phyloP scores from a whole-genome alignment of 1,140 invertebrate species.

The Nixonia krombeini region DNA sequence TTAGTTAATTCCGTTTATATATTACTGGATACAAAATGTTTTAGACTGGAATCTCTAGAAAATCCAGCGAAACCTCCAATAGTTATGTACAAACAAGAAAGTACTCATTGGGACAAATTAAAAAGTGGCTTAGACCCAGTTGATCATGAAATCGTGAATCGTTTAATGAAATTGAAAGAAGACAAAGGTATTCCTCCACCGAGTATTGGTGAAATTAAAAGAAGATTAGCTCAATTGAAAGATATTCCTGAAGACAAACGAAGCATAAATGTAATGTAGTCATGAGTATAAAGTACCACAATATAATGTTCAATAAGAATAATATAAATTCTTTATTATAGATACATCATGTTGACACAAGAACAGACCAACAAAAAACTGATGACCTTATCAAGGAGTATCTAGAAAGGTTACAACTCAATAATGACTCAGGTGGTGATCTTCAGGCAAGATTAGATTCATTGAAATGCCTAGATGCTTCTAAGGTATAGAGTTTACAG shows the following conservation, averaged over 20 bases:
- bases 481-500: conserved; percentile 36
- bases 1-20: background rate
- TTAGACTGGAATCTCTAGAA: conserved; percentile 61
- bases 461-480: conserved; percentile 49
- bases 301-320: background rate
- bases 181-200: conserved; percentile 50
- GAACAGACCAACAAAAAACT: conserved; percentile 61
- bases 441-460: conserved; percentile 50
- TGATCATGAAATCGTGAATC: conserved; percentile 64
- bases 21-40: conserved; percentile 2
- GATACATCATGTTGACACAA: conserved; percentile 57
- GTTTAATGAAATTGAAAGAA: conserved; percentile 63
- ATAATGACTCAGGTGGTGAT: conserved; percentile 38
- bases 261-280: conserved; percentile 44
- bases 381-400: conserved; percentile 65
- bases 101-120: conserved; percentile 58
- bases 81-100: conserved; percentile 58
- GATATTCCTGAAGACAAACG: conserved; percentile 51
- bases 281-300: too few species aligned
- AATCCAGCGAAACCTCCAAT: conserved; percentile 67
- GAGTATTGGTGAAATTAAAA: conserved; percentile 63
- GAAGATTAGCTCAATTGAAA: conserved; percentile 62
- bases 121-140: conserved; percentile 60
- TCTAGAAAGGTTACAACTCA: conserved; percentile 51
- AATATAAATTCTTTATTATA: conserved; percentile 28